Base-by-base conservation (phyloP, 2,113 vertebrate genomes). In the Burhinus oedicnemus region DNA sequence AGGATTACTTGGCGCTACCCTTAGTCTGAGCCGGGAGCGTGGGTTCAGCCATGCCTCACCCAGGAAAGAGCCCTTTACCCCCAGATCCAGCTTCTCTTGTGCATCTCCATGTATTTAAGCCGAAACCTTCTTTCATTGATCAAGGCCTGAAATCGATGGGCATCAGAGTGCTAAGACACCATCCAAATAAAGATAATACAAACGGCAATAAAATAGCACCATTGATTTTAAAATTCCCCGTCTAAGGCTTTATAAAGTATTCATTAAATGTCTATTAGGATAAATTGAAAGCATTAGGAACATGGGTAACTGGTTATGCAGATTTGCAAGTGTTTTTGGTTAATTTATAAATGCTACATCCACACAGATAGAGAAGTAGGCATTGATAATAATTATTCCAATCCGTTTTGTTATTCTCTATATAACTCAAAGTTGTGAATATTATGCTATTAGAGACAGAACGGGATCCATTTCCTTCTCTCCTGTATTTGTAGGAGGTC, bases 181-280 rank as follows among this genome's bases (percentile, higher is more conserved):
- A 0, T 95, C 95, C 97, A 96, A 95, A 96, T 97, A 94, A 97
- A 97, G 95, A 97, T 89, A 83, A 98, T 96, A 96, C 94, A 77
- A 97, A 96, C 93, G 94, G 97, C 94, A 95, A 97, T 98, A 97
- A 97, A 97, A 97, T 96, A 96, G 96, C 95, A 96, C 97, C 96
- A 98, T 97, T 97, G 97, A 98, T 98, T 97, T 98, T 96, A 93
- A 97, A 97, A 96, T 94, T 95, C 93, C 95, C 92, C 95, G 89
- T 96, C 97, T 93, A 87, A 96, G 96, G 83, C 97, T 97, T 98
- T 97, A 98, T 98, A 97, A 98, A 98, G 97, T 97, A 98, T 98
- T 98, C 97, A 98, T 98, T 98, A 98, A 98, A 97, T 68, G 97
- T 97, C 97, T 98, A 97, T 98, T 98, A 98, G 97, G 87, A 97